Evolutionary conservation across 2,888 invertebrate genomes (phyloP), one percentile per base, ranked within the genome.

Genomic region (Caenorhabditis macrosperma): DNA sequence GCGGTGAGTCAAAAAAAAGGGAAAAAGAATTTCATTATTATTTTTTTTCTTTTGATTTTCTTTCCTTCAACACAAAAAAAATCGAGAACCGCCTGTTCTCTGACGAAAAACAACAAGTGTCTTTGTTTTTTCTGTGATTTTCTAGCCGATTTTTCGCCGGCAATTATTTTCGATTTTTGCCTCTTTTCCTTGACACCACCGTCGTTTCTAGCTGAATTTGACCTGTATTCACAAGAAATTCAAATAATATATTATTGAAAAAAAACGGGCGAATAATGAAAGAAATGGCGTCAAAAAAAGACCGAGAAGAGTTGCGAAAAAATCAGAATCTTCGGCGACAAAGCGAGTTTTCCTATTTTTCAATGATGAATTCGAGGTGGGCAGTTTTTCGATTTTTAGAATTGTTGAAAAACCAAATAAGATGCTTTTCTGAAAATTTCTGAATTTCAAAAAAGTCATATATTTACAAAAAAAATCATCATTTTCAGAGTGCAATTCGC

Each of bases 261-360:
- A 22, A 9, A 15, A 38, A 28, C 9, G n/a, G 30, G 17, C 10
- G 22, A 22, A 26, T 1, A 59, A 59, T 26, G 26, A 41, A 35
- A 35, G 33, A 41, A 59, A 38, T 22, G 24, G 5, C 38, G 17
- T 59, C 59, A 24, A 71, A 66, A 67, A 66, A 67, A 67, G 38
- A 38, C 4, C 26, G 33, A 46, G 52, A 54, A 20, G n/a, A 33
- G 38, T 17, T 52, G 26, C 26, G 50, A 24, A 26, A 41, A 44
- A 30, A 30, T 7, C 30, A 52, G 26, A 72, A 60, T 33, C 59
- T 57, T 28, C 54, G 79, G 1, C 61, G 79, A 7, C 79, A 79
- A 41, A 79, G 79, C 54, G 79, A 75, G 28, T 79, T 75, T 26
- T 79, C 79, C 15, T 79, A 79, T 66, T 79, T 79, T 75, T 79